phyloP scores from a whole-genome alignment of 1,140 invertebrate species.

The Paralvinella palmiformis region DNA sequence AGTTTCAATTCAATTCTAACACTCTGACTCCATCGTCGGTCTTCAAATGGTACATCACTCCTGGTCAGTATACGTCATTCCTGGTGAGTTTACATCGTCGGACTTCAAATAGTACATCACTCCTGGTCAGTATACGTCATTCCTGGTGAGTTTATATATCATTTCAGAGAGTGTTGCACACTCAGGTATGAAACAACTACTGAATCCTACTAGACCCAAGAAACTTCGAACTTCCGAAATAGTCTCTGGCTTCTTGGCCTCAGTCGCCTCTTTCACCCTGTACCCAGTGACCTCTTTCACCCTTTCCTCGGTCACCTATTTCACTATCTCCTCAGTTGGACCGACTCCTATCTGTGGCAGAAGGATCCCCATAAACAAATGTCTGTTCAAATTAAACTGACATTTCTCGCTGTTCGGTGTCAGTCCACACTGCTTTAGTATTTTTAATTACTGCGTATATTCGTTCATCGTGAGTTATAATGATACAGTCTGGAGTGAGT shows the following conservation, averaged over 20 bases:
- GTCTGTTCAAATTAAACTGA: slow-evolving; percentile 2
- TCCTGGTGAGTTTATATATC: background rate
- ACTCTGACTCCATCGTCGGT: background rate
- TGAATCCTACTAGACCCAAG: background rate
- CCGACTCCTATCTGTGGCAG: background rate
- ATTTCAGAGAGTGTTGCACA: background rate
- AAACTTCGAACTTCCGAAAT: background rate
- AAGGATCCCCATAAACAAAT: background rate
- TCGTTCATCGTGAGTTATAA: background rate
- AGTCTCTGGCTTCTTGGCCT: background rate
- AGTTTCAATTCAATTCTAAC: background rate
- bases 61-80: background rate
- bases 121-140: background rate
- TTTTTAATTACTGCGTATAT: background rate
- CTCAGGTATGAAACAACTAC: background rate
- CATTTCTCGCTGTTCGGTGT: slow-evolving; percentile 1
- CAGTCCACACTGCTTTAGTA: background rate
- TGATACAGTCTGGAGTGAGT: background rate
- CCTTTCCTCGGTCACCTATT: background rate
- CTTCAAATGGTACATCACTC: background rate
- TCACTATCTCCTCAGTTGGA: background rate
- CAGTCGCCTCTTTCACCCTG: background rate
- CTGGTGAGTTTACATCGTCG: background rate
- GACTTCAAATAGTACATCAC: background rate
- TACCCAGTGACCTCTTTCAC: background rate